These are phyloP conservation scores for Pseudochromis fuscus DNA, from an alignment of 2,797 vertebrate genomes.

Conservation along the genomic window DNA sequence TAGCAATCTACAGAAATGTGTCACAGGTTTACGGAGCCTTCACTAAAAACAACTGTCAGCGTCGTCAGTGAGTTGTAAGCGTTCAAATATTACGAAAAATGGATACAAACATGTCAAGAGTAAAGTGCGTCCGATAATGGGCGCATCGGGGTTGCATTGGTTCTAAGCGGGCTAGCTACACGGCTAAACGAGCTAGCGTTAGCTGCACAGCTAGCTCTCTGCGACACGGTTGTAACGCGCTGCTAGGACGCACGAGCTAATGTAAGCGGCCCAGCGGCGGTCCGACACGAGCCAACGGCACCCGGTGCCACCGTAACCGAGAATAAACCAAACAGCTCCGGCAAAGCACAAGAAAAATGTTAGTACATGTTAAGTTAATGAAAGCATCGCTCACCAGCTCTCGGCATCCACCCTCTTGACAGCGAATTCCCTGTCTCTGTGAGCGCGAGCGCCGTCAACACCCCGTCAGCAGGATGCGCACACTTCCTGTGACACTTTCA, in stretches of 20 bases:
- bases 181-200: slow-evolving; percentile 72
- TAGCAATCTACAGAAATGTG: neutral
- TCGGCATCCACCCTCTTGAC: slow-evolving; percentile 87
- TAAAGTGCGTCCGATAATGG: slow-evolving; percentile 68
- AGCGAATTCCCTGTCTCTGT: slow-evolving; percentile 83
- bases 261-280: neutral
- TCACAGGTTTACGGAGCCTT: neutral
- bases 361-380: slow-evolving; percentile 61
- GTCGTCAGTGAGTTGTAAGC: accelerated
- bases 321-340: neutral
- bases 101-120: neutral
- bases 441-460: slow-evolving; percentile 21
- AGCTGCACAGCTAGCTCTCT: slow-evolving; percentile 79
- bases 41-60: neutral
- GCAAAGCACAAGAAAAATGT: slow-evolving; percentile 35
- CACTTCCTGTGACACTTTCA: slow-evolving; percentile 64
- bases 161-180: slow-evolving; percentile 60
- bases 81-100: neutral
- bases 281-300: neutral
- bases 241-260: slow-evolving; percentile 23
- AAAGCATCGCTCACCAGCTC: slow-evolving; percentile 85
- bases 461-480: neutral
- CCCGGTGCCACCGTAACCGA: neutral
- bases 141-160: slow-evolving; percentile 40
- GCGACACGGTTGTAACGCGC: slow-evolving; percentile 78